phyloP scores from a whole-genome alignment of 2,888 invertebrate genomes.

The Maniola hyperantus region DNA sequence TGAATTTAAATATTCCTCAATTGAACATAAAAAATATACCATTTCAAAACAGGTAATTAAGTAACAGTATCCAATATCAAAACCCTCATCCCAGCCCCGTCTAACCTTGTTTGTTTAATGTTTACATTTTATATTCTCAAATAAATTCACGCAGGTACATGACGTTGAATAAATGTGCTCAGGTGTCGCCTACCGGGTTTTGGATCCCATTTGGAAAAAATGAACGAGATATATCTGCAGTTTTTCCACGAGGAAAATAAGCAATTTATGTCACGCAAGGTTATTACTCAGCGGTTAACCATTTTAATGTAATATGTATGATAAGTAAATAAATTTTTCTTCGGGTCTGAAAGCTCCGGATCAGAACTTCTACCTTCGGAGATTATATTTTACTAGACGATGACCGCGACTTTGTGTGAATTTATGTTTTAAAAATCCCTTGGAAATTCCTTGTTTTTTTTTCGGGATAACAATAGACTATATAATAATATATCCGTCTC shows the following conservation, averaged over 20 bases:
- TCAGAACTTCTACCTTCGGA: too few species aligned
- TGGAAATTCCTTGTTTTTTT: too few species aligned
- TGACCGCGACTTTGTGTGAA: too few species aligned
- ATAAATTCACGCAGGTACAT: slow-evolving; percentile 8
- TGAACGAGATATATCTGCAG: slow-evolving; percentile 32
- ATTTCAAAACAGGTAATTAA: slow-evolving; percentile 1
- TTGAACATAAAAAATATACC: neutral
- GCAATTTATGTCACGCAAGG: slow-evolving; percentile 18
- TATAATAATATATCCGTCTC: too few species aligned
- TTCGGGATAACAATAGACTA: too few species aligned
- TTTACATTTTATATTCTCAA: slow-evolving; percentile 1
- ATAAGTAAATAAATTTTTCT: neutral
- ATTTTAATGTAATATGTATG: slow-evolving; percentile 17
- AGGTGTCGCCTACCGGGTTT: slow-evolving; percentile 22
- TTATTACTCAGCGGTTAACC: slow-evolving; percentile 21
- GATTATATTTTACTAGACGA: too few species aligned
- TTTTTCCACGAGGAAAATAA: slow-evolving; percentile 24
- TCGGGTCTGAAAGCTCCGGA: neutral
- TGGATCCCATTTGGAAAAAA: slow-evolving; percentile 30
- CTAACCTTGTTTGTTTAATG: neutral
- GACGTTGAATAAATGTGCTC: slow-evolving; percentile 27
- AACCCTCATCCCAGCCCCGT: too few species aligned
- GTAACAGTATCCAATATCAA: neutral
- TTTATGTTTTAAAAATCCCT: too few species aligned
- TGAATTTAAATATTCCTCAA: neutral